These are phyloP conservation scores for Gymnogyps californianus DNA, from an alignment of 2,113 vertebrate genomes.

Conservation along the genomic window DNA sequence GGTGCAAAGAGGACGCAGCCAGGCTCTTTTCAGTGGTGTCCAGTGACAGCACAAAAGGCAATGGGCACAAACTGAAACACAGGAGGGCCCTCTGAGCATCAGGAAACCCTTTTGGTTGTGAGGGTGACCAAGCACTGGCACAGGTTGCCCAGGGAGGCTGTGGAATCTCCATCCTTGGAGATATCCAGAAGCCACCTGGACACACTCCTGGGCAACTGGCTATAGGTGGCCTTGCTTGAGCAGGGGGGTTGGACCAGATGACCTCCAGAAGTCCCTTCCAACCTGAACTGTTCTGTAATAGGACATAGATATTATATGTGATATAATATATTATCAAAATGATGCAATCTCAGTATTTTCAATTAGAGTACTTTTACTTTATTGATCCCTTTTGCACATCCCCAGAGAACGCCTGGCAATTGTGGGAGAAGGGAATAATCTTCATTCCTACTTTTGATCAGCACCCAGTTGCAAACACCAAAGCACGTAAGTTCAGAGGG, in stretches of 20 bases:
- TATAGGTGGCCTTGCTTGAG: background rate
- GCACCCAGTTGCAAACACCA: background rate
- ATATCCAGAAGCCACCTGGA: fast-evolving
- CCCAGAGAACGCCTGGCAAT: background rate
- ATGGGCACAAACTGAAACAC: background rate
- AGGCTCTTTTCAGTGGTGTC: background rate
- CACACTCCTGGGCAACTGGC: fast-evolving
- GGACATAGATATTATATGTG: background rate
- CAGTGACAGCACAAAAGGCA: background rate
- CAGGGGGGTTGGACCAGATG: background rate
- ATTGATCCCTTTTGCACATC: background rate
- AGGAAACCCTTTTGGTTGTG: background rate
- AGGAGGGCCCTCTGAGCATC: background rate
- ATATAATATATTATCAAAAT: background rate
- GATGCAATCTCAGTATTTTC: background rate
- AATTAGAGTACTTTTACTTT: background rate
- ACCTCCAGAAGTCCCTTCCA: background rate
- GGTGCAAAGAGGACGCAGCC: background rate
- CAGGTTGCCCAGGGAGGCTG: background rate
- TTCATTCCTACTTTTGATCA: background rate
- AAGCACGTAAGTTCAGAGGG: background rate
- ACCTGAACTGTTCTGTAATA: background rate
- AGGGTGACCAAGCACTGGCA: background rate
- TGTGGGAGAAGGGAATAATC: background rate
- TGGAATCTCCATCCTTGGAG: background rate